phyloP scores from a whole-genome alignment of 2,797 vertebrate genomes.

The Bucorvus abyssinicus region DNA sequence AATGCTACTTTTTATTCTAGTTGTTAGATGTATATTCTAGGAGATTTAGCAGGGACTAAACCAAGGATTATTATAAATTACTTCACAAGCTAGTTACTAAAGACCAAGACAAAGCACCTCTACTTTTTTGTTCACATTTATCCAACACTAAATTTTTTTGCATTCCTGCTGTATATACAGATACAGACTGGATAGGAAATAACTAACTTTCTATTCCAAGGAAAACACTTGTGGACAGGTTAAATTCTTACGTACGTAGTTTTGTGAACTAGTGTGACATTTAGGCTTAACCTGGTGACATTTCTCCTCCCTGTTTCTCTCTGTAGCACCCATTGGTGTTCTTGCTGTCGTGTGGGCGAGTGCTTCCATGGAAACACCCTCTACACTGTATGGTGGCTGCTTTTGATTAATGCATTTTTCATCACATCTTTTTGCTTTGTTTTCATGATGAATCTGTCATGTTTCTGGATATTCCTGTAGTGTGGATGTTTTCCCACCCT shows the following conservation, averaged over 20 bases:
- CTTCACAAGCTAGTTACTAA: not conserved
- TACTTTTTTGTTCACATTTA: not conserved
- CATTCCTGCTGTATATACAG: not conserved
- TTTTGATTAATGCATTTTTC: not conserved
- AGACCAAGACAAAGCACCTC: not conserved
- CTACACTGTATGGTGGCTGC: not conserved
- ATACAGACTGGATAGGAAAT: not conserved
- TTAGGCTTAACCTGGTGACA: not conserved
- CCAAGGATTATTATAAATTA: not conserved
- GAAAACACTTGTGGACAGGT: not conserved
- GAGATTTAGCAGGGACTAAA: not conserved
- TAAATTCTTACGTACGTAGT: not conserved
- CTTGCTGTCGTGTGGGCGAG: not conserved
- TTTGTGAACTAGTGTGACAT: not conserved
- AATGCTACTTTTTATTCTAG: not conserved
- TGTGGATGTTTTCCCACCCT: not conserved
- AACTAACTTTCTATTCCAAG: not conserved
- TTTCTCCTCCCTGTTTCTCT: not conserved
- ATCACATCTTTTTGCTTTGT: rapidly evolving
- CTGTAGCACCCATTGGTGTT: not conserved
- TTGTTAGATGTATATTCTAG: not conserved
- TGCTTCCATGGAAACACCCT: constrained; percentile 29
- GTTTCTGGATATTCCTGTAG: not conserved
- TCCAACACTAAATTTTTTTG: not conserved
- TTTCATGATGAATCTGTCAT: not conserved